phyloP scores from a whole-genome alignment of 2,888 invertebrate species.

The Xestoiulus laeticollis region DNA sequence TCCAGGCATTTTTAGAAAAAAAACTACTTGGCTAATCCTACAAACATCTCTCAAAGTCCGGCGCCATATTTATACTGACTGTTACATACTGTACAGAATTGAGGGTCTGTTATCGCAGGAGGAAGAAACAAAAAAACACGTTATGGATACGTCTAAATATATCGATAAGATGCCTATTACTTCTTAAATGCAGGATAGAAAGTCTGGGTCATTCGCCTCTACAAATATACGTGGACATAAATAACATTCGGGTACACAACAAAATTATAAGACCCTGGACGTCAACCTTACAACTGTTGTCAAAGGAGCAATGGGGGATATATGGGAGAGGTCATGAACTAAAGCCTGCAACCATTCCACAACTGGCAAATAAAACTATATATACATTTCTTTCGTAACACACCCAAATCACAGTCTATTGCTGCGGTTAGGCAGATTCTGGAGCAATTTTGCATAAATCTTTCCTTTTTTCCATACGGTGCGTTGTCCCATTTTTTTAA shows the following conservation, averaged over 20 bases:
- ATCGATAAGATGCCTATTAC: slow-evolving; percentile 33
- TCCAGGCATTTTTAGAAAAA: slow-evolving; percentile 27
- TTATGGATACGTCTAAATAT: slow-evolving; percentile 34
- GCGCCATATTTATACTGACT: slow-evolving; percentile 17
- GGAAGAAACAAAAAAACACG: not conserved
- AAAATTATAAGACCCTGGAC: not conserved
- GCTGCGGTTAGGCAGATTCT: not conserved
- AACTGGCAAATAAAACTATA: slow-evolving; percentile 28
- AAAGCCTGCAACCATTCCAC: slow-evolving; percentile 8
- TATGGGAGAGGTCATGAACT: not conserved
- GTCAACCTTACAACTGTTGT: not conserved
- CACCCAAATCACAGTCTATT: not conserved
- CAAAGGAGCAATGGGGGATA: not conserved
- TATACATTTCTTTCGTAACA: not conserved
- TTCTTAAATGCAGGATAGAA: not conserved
- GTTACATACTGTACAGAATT: not conserved
- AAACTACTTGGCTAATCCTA: slow-evolving; percentile 25
- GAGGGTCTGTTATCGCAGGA: not conserved
- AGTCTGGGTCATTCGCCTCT: not conserved
- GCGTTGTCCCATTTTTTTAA: not conserved
- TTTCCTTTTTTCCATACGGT: not conserved
- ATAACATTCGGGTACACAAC: not conserved
- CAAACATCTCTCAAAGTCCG: not conserved
- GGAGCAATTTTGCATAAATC: not conserved
- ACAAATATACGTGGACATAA: slow-evolving; percentile 33